Percentiles rank a stretch among this genome's conserved stretches.
These are phyloP conservation scores for Myotis brandtii DNA, from an alignment of 2,113 vertebrate genomes.

Conservation along the genomic window DNA sequence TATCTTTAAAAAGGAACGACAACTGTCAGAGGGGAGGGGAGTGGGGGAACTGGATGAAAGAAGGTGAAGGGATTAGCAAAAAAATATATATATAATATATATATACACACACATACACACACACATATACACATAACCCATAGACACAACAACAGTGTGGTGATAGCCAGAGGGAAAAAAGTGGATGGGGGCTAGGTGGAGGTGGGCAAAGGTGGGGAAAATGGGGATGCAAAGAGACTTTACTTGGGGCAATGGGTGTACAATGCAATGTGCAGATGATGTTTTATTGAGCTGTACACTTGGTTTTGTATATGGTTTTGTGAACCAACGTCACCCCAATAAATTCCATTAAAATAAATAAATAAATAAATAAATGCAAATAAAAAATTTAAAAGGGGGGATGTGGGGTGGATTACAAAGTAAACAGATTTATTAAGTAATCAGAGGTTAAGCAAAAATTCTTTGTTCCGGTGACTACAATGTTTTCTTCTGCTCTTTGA, in stretches of 20 bases:
- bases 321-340: not conserved
- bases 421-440: conserved; percentile 19
- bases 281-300: not conserved
- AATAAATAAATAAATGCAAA: not conserved
- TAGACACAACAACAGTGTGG: not conserved
- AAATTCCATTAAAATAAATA: not conserved
- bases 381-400: not conserved
- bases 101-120: no score
- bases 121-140: not conserved
- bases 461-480: not conserved
- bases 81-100: no score
- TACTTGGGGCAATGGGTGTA: not conserved
- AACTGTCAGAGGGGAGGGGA: no score
- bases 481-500: conserved; percentile 29
- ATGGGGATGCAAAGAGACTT: not conserved
- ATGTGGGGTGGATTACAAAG: conserved; percentile 17
- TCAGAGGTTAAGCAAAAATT: conserved; percentile 63
- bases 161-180: not conserved
- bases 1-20: conserved; percentile 37
- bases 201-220: not conserved
- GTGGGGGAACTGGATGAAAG: no score
- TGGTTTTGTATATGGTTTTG: not conserved
- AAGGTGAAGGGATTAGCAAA: not conserved
- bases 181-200: not conserved
- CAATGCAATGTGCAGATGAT: not conserved